These are phyloP conservation scores for Sciurus carolinensis DNA, from an alignment of 2,797 vertebrate genomes.

Conservation along the genomic window DNA sequence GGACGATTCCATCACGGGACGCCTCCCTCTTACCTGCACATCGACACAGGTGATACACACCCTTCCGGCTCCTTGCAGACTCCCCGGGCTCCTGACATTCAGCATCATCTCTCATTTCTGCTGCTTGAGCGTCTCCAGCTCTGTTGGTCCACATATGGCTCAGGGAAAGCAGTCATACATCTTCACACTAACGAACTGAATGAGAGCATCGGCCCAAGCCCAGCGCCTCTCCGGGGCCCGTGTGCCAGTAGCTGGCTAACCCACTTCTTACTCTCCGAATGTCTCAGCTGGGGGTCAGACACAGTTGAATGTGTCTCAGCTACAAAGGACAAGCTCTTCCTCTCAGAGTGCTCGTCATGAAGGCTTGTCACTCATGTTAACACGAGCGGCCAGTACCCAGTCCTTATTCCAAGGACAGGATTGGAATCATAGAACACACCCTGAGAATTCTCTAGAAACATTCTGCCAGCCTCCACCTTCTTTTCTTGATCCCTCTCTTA, in stretches of 20 bases:
- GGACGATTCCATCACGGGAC: neutral
- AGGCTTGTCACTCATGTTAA: neutral
- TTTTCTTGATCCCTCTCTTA: slow-evolving; percentile 16
- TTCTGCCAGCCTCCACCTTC: neutral
- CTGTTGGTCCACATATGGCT: neutral
- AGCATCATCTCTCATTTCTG: neutral
- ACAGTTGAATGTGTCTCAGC: neutral
- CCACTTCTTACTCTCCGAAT: neutral
- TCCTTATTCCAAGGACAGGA: neutral
- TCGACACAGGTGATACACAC: neutral
- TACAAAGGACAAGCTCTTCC: neutral
- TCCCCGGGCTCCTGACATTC: neutral
- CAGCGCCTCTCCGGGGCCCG: neutral
- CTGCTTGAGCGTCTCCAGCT: neutral
- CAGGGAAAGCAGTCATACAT: neutral
- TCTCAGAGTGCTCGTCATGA: neutral
- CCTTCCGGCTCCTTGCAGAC: neutral
- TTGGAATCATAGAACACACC: neutral
- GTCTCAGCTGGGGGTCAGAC: neutral
- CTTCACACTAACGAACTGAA: neutral
- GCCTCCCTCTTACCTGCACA: neutral
- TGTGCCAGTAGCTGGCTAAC: neutral
- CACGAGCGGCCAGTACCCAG: fast-evolving
- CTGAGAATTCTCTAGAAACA: neutral
- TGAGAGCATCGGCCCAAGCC: neutral